Conservation (phyloP, 2,888 invertebrate genomes). For the Drosophila conformis region DNA sequence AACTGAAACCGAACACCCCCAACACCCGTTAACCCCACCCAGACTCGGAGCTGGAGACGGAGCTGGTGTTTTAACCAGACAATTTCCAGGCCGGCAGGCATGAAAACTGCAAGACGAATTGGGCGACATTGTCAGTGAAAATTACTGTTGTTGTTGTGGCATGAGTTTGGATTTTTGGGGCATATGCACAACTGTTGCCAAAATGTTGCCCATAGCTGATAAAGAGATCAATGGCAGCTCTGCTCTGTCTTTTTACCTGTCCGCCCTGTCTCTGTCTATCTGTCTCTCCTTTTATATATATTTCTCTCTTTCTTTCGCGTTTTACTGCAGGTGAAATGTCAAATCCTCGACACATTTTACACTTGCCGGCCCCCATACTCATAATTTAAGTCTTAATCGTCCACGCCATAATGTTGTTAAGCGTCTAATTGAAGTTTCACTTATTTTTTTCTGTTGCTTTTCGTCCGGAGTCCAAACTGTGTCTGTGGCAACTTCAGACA, state of each 20-base stretch:
- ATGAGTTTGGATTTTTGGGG: slow-evolving; percentile 59
- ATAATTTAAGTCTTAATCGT: slow-evolving; percentile 79
- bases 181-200: slow-evolving; percentile 43
- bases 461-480: background rate
- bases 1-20: slow-evolving; percentile 46
- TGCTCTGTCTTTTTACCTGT: background rate
- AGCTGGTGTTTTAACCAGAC: slow-evolving; percentile 33
- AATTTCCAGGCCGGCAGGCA: slow-evolving; percentile 72
- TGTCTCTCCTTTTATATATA: background rate
- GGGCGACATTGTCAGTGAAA: slow-evolving; percentile 73
- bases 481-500: slow-evolving; percentile 29
- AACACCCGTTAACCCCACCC: background rate
- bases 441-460: slow-evolving; percentile 23
- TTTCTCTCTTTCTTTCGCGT: background rate
- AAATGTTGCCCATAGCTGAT: slow-evolving; percentile 48
- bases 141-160: slow-evolving; percentile 26
- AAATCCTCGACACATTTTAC: slow-evolving; percentile 56
- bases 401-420: slow-evolving; percentile 79
- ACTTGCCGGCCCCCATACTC: slow-evolving; percentile 52
- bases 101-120: slow-evolving; percentile 77
- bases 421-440: slow-evolving; percentile 80
- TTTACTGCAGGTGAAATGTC: slow-evolving; percentile 71
- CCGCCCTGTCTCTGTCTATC: slow-evolving; percentile 2
- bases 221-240: slow-evolving; percentile 75
- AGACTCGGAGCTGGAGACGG: background rate